A percentile compares a stretch with the other conserved stretches of the same genome.
Evolutionary conservation across 2,797 vertebrate genomes (phyloP).

Genomic region (Macropodus opercularis): DNA sequence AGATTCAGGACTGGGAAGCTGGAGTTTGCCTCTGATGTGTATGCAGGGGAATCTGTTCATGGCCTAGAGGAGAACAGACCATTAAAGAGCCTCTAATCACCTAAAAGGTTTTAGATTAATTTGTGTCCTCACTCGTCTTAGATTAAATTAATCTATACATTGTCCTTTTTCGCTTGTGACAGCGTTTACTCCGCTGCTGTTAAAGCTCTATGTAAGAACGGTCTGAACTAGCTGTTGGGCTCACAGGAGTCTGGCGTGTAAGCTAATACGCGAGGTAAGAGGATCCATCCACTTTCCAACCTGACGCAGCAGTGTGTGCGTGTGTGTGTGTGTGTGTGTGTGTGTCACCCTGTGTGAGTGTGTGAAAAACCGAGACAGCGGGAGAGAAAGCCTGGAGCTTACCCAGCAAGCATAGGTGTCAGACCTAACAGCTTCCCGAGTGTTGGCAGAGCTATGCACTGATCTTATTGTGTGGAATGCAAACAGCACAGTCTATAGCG

Average conservation of each 20-base stretch:
- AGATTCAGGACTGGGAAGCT: slow-evolving; percentile 1
- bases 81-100: slow-evolving; percentile 28
- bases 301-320: slow-evolving; percentile 35
- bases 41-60: slow-evolving; percentile 25
- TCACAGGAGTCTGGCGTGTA: slow-evolving; percentile 47
- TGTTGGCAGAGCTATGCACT: slow-evolving; percentile 59
- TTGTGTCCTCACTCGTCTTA: slow-evolving; percentile 17
- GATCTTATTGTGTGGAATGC: slow-evolving; percentile 54
- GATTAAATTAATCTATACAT: slow-evolving; percentile 22
- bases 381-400: slow-evolving; percentile 58
- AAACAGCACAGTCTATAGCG: slow-evolving; percentile 23
- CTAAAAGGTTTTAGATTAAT: slow-evolving; percentile 14
- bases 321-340: slow-evolving; percentile 21
- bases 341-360: slow-evolving; percentile 42
- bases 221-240: slow-evolving; percentile 35
- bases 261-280: slow-evolving; percentile 46
- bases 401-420: slow-evolving; percentile 61
- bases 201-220: slow-evolving; percentile 24
- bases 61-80: slow-evolving; percentile 17
- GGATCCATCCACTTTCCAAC: slow-evolving; percentile 50
- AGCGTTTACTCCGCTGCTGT: slow-evolving; percentile 7
- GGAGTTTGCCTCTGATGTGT: slow-evolving; percentile 13
- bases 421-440: slow-evolving; percentile 67
- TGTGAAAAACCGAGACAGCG: slow-evolving; percentile 47
- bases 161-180: slow-evolving; percentile 22